These are phyloP conservation scores for Pagrus major DNA, from an alignment of 2,113 vertebrate species.

Conservation along the genomic window DNA sequence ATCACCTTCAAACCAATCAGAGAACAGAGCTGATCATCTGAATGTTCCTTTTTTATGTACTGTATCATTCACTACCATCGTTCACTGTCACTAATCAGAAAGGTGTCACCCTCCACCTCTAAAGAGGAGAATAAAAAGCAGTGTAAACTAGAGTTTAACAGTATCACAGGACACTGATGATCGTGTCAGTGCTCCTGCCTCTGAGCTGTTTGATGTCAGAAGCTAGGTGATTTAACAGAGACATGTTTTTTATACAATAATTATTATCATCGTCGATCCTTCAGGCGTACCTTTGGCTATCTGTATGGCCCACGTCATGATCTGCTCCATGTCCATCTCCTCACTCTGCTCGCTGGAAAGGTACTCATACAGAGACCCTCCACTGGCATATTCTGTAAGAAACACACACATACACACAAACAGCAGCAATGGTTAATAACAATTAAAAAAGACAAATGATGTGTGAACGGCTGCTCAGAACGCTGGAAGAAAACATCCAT, in stretches of 20 bases:
- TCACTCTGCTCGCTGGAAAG: constrained; percentile 97
- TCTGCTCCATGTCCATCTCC: constrained; percentile 98
- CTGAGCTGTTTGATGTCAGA: not conserved
- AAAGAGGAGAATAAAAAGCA: not conserved
- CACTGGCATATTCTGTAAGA: constrained; percentile 91
- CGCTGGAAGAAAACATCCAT: no score
- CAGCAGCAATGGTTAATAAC: not conserved
- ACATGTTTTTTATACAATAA: not conserved
- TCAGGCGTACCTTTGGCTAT: constrained; percentile 93
- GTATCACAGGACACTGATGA: not conserved
- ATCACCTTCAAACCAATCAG: not conserved
- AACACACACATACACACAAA: constrained; percentile 34
- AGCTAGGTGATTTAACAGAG: not conserved
- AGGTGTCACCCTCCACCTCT: no score
- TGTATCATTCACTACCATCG: not conserved
- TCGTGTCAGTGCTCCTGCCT: not conserved
- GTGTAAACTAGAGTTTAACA: not conserved
- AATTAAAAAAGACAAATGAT: not conserved
- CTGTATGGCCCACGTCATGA: constrained; percentile 97
- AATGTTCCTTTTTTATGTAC: not conserved
- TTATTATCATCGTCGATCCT: not conserved
- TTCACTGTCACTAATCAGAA: not conserved
- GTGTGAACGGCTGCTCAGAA: not conserved
- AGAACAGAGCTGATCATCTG: not conserved
- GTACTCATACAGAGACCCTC: constrained; percentile 96